Base-by-base conservation (phyloP, 2,888 invertebrate genomes). In the Melipona beecheii region DNA sequence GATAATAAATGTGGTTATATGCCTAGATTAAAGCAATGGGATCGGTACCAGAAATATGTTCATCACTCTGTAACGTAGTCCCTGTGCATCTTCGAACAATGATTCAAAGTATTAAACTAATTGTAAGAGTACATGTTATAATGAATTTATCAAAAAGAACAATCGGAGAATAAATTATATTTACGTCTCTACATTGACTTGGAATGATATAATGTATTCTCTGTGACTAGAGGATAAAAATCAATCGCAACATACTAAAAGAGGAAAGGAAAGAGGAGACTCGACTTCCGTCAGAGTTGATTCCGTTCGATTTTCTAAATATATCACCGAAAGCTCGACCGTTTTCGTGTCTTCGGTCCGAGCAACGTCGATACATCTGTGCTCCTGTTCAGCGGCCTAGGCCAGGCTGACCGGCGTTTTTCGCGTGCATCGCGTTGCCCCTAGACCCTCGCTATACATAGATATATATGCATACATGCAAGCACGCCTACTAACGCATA, bases 391-490 rank as follows among this genome's bases (percentile, higher is more conserved):
- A 66, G 50, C 58, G 64, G 83, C 74, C 80, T 73, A 88, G 85
- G 60, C 75, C 64, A 70, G 78, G 76, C 81, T 81, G 81, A 83
- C 81, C 81, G 69, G 76, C 74, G 52, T 78, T 83, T 54, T 62
- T 69, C 71, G 78, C 75, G 76, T 72, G 77, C 81, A 81, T 86
- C 76, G 65, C 76, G 65, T 49, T 80, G 69, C 73, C 81, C 81
- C 84, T 84, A 83, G 78, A 74, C 64, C 71, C 71, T 77, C 87
- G 74, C 86, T 85, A 88, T 83, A 88, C 83, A 86, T 86, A 83
- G 86, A 77, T 75, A 74, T 64, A 50, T 77, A 65, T 69, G 75
- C 54, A 58, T 71, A 70, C 78, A 36, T 49, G 31, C 75, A 83
- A 81, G 74, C 85, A 66, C 81, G 66, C 65, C 49, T 52, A 73